Percentiles rank a stretch among this genome's conserved stretches.
Conservation (phyloP, 2,888 invertebrate species). For the Ariolimax columbianus region DNA sequence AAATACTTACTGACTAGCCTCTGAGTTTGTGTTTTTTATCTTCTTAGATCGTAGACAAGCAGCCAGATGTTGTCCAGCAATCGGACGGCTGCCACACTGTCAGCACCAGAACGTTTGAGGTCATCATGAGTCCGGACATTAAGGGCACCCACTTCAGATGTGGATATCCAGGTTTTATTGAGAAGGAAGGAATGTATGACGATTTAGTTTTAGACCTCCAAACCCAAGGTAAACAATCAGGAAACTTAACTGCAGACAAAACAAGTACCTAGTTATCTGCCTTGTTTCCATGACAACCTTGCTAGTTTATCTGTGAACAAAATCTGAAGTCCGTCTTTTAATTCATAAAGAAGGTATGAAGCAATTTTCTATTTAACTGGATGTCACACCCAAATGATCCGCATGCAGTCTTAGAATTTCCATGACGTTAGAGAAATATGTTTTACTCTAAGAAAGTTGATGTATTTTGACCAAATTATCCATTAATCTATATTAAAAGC, state of each 20-base stretch:
- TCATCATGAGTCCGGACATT: conserved; percentile 23
- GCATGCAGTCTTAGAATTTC: too few relatives aligned
- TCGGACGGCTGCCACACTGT: conserved; percentile 41
- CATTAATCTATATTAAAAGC: too few relatives aligned
- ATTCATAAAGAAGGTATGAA: too few relatives aligned
- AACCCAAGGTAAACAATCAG: neutral
- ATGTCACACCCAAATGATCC: too few relatives aligned
- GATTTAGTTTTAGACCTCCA: conserved; percentile 19
- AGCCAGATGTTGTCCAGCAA: conserved; percentile 31
- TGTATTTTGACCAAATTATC: too few relatives aligned
- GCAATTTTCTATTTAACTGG: too few relatives aligned
- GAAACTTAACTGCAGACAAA: neutral
- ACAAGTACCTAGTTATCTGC: neutral
- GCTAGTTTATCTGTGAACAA: too few relatives aligned
- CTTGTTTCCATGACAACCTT: neutral
- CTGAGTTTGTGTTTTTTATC: too few relatives aligned
- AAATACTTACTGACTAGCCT: too few relatives aligned
- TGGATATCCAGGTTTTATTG: conserved; percentile 45
- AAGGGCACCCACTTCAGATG: conserved; percentile 47
- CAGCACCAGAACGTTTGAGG: conserved; percentile 32
- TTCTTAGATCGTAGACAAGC: conserved; percentile 22
- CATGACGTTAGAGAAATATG: too few relatives aligned
- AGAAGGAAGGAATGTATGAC: conserved; percentile 39
- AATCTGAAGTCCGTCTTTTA: too few relatives aligned
- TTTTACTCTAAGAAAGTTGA: too few relatives aligned